Base-by-base conservation (phyloP, 2,113 vertebrate genomes). In the Thunnus thynnus region DNA sequence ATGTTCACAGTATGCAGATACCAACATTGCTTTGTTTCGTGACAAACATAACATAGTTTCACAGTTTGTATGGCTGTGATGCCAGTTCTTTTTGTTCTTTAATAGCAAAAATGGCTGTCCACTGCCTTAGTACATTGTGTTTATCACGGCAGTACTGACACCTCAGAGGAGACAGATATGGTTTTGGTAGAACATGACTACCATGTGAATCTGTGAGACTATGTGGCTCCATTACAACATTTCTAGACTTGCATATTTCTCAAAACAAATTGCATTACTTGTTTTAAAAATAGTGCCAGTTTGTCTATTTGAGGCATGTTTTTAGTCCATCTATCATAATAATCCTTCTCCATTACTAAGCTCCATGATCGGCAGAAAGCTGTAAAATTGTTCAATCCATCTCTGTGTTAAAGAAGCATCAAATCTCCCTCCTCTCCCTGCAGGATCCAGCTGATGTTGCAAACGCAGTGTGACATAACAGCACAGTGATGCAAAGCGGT, bases 401-500 rank as follows among this genome's bases (percentile, higher is more conserved):
- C 0, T 4, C 41, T 54, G 20, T 48, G 63, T 46, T 55, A 18
- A 76, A 68, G 41, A 57, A 30, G 11, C 46, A 61, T 18, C 36
- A 70, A 36, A 62, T 61, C 36, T 36, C 47, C 11, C 4, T 76
- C 46, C 44, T 58, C 25, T 51, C 12, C 41, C 50, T 52, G 47
- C 72, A 69, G 50, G 18, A 74, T 58, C 16, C 62, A 63, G 67
- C 60, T 72, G 63, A 79, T 74, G 66, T 16, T 75, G 54, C 52
- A 74, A 36, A 55, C 11, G 4, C 17, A 67, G 71, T 41, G 60
- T 51, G 68, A 55, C 41, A 46, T 27, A 83, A 77, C 41, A 60
- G 52, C 57, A n/a, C 16, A 16, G 57, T 10, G 18, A 51, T 11
- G 1, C 36, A 41, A 48, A 79, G 66, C 2, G 10, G 17, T 27